Percentiles rank a stretch among this genome's conserved stretches.
Evolutionary conservation across 2,113 vertebrate species (phyloP).

Genomic region (Odobenus rosmarus): DNA sequence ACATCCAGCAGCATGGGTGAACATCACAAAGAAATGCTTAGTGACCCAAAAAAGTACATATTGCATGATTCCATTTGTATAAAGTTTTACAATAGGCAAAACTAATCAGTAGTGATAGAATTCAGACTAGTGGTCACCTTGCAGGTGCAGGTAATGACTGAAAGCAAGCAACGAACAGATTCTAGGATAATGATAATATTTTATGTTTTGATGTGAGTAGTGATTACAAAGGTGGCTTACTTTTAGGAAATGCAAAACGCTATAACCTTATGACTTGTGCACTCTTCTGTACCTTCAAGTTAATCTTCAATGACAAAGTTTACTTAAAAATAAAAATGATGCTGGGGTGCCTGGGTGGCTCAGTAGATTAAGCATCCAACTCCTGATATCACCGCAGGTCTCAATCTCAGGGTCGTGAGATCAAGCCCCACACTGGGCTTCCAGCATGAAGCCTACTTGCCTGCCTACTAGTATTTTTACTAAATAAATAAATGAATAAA

Average conservation of each 20-base stretch:
- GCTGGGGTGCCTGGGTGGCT: background rate
- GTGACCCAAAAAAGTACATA: background rate
- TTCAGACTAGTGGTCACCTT: background rate
- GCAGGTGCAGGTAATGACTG: background rate
- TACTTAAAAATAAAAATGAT: background rate
- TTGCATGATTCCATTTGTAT: background rate
- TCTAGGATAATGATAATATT: background rate
- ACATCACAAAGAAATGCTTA: background rate
- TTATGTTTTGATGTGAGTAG: background rate
- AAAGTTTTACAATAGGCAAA: constrained; percentile 7
- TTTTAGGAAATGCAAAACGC: background rate
- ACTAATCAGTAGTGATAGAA: background rate
- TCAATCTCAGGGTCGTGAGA: background rate
- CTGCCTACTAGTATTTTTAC: background rate
- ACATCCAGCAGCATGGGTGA: background rate
- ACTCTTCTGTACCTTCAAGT: background rate
- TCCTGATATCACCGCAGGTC: background rate
- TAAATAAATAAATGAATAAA: background rate
- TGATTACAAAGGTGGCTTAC: background rate
- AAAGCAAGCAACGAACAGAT: background rate
- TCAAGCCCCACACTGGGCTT: background rate
- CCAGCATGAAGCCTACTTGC: background rate
- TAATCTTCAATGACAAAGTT: background rate
- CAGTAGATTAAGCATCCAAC: background rate
- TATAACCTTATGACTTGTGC: background rate